A percentile compares a stretch with the other conserved stretches of the same genome.
Conservation (phyloP, 2,797 vertebrate genomes). For the Rhinophrynus dorsalis region DNA sequence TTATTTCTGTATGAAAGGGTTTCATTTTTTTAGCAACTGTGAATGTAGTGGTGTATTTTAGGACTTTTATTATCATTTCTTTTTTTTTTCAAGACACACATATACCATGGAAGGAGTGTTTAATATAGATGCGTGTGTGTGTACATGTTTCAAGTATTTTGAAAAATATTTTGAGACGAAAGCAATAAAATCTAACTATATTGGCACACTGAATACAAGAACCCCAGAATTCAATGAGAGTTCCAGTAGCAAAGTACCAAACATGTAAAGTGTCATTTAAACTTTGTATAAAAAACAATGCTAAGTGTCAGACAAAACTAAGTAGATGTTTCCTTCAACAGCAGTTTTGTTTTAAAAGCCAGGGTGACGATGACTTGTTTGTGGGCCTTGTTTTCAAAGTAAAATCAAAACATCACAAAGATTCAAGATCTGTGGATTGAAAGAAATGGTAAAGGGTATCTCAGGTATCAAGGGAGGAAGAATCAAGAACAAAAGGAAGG, state of each 20-base stretch:
- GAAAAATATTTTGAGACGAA: too few relatives aligned
- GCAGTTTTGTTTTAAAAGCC: slow-evolving; percentile 75
- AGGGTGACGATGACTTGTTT: slow-evolving; percentile 69
- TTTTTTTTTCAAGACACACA: too few relatives aligned
- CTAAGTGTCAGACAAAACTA: slow-evolving; percentile 55
- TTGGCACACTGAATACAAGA: too few relatives aligned
- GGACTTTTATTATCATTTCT: too few relatives aligned
- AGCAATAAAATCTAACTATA: too few relatives aligned
- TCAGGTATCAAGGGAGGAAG: slow-evolving; percentile 39
- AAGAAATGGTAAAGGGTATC: slow-evolving; percentile 11
- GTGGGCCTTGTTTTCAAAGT: slow-evolving; percentile 62
- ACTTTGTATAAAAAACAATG: background rate
- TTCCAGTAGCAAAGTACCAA: background rate
- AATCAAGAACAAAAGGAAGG: slow-evolving; percentile 48
- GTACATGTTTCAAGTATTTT: too few relatives aligned
- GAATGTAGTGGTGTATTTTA: too few relatives aligned
- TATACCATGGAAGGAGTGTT: too few relatives aligned
- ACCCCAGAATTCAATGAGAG: background rate
- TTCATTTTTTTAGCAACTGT: too few relatives aligned
- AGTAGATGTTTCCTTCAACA: slow-evolving; percentile 74
- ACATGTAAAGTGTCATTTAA: slow-evolving; percentile 34
- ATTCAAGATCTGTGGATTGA: slow-evolving; percentile 22
- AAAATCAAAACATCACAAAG: slow-evolving; percentile 53
- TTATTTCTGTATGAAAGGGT: too few relatives aligned
- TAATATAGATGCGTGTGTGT: too few relatives aligned